Evolutionary conservation across 2,113 vertebrate genomes (phyloP).

Genomic region (Micronycteris hirsuta): DNA sequence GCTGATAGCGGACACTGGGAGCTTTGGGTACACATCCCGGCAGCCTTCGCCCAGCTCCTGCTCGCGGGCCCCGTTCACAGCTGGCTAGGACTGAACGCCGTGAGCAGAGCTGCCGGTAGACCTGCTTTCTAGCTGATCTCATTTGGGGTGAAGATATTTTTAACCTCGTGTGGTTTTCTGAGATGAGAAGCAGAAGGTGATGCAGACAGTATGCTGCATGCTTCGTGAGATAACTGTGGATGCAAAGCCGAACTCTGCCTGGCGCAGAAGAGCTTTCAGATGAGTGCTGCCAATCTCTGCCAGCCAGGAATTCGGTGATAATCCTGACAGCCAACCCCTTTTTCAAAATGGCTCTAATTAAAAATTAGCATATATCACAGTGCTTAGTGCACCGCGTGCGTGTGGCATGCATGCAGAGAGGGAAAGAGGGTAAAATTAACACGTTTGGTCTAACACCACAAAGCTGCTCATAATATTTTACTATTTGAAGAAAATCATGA

Average conservation of each 20-base stretch:
- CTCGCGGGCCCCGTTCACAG: neutral
- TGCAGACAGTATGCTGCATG: neutral
- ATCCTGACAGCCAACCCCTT: neutral
- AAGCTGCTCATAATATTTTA: neutral
- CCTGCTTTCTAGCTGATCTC: neutral
- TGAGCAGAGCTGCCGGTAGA: neutral
- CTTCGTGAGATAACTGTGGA: neutral
- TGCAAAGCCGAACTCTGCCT: neutral
- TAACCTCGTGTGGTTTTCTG: conserved; percentile 21
- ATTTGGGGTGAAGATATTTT: neutral
- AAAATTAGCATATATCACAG: neutral
- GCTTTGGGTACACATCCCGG: neutral
- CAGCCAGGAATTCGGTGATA: neutral
- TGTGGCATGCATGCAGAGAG: neutral
- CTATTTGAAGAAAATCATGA: neutral
- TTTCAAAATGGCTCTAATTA: neutral
- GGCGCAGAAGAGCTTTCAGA: neutral
- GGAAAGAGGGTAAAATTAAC: neutral
- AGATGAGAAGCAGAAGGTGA: neutral
- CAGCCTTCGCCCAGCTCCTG: no score
- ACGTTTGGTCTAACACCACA: neutral
- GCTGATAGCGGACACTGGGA: neutral
- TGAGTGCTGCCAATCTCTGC: neutral
- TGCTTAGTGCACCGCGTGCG: neutral
- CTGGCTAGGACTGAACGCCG: neutral